Conservation (phyloP, 1,140 invertebrate species). For the Drosophila teissieri region DNA sequence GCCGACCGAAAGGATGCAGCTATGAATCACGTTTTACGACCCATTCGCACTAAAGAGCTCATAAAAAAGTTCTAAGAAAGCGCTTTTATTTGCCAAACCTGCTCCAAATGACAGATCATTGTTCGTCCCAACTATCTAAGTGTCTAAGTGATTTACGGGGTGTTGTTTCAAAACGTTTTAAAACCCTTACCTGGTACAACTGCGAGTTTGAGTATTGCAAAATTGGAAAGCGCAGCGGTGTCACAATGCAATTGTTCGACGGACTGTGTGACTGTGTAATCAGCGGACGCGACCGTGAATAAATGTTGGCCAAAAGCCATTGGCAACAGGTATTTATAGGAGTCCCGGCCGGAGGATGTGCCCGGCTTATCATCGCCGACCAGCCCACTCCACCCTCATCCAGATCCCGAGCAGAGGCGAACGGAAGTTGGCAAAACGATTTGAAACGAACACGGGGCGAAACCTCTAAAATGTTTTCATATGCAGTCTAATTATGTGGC, state of each 20-base stretch:
- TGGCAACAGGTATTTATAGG: constrained; percentile 62
- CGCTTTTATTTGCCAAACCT: neutral
- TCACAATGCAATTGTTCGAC: constrained; percentile 3
- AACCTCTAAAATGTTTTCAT: constrained; percentile 78
- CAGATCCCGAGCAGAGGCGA: constrained; percentile 16
- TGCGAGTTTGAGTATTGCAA: constrained; percentile 40
- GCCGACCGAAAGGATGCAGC: constrained; percentile 19
- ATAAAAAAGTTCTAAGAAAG: constrained; percentile 15
- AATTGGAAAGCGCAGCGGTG: constrained; percentile 22
- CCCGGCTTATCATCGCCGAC: constrained; percentile 11
- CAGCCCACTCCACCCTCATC: constrained; percentile 9
- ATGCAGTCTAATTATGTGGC: constrained; percentile 74
- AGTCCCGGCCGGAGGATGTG: constrained; percentile 33
- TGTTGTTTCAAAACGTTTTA: neutral
- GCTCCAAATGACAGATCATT: constrained; percentile 10
- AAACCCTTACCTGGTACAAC: constrained; percentile 30
- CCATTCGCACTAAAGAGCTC: neutral
- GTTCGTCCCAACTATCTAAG: constrained; percentile 3
- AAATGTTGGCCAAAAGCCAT: constrained; percentile 40
- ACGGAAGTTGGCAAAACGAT: constrained; percentile 27
- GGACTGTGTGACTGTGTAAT: constrained; percentile 34
- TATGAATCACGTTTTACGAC: constrained; percentile 19
- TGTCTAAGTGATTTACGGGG: constrained; percentile 5
- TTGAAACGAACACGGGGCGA: constrained; percentile 33
- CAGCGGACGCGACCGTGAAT: constrained; percentile 35